A percentile compares a stretch with the other conserved stretches of the same genome.
These are phyloP conservation scores for Pongo pygmaeus DNA, from an alignment of 2,113 vertebrate species.

Conservation along the genomic window DNA sequence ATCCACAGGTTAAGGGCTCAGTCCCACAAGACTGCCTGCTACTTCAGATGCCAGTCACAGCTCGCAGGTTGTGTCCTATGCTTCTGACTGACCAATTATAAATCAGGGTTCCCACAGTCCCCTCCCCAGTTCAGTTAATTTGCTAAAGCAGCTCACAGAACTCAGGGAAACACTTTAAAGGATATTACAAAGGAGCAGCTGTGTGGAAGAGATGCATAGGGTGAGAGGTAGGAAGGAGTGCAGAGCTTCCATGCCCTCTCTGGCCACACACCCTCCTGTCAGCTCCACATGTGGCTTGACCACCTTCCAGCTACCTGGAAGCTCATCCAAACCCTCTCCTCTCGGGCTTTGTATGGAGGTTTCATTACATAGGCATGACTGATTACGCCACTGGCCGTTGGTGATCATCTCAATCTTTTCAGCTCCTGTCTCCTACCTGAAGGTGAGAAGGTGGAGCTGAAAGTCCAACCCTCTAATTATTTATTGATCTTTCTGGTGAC, in stretches of 20 bases:
- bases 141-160: no score
- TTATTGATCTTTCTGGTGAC: not conserved
- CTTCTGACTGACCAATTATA: not conserved
- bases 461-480: not conserved
- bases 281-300: not conserved
- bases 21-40: not conserved
- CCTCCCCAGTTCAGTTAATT: no score
- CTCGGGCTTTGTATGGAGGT: not conserved
- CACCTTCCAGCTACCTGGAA: not conserved
- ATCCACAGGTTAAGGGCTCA: not conserved
- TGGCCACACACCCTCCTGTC: not conserved
- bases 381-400: not conserved
- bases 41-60: not conserved
- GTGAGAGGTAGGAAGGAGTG: no score
- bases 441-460: not conserved
- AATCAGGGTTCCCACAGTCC: not conserved
- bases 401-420: not conserved
- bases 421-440: not conserved
- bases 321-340: no score
- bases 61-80: not conserved
- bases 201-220: no score
- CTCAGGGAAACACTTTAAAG: no score
- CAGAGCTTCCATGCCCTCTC: no score
- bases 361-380: not conserved
- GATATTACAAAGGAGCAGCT: no score